Evolutionary conservation across 2,888 invertebrate species (phyloP).

Genomic region (Pseudoips prasinana): DNA sequence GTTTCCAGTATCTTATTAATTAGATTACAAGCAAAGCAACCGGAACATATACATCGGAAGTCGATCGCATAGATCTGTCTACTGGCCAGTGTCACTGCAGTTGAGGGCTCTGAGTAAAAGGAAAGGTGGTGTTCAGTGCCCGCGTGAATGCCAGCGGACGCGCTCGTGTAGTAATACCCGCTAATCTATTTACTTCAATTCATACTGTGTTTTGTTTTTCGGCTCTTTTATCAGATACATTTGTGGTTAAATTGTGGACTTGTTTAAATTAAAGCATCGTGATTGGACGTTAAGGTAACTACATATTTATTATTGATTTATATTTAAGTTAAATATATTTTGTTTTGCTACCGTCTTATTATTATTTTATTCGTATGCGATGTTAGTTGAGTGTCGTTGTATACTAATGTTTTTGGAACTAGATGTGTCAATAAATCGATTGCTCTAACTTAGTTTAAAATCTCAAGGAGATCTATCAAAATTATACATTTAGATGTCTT

Average conservation of each 20-base stretch:
- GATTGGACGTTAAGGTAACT: too few species aligned
- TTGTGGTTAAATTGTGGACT: too few species aligned
- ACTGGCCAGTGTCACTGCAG: slow-evolving; percentile 53
- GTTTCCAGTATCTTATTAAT: slow-evolving; percentile 2
- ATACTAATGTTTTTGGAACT: too few species aligned
- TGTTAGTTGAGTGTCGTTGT: too few species aligned
- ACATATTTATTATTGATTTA: too few species aligned
- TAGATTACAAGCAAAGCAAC: slow-evolving; percentile 42
- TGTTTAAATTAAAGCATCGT: too few species aligned
- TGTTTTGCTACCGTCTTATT: too few species aligned
- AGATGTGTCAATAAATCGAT: slow-evolving; percentile 10
- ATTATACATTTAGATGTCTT: slow-evolving; percentile 15
- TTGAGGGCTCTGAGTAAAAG: slow-evolving; percentile 63
- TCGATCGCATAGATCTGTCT: slow-evolving; percentile 32
- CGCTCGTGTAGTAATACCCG: slow-evolving; percentile 58
- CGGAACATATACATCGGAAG: slow-evolving; percentile 74
- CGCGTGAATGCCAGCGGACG: slow-evolving; percentile 58
- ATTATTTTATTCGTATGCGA: too few species aligned
- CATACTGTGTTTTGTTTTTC: slow-evolving; percentile 14
- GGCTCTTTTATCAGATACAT: too few species aligned
- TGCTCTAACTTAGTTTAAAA: slow-evolving; percentile 13
- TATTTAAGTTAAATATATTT: too few species aligned
- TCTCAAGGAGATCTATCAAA: slow-evolving; percentile 24
- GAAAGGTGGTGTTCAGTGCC: slow-evolving; percentile 60
- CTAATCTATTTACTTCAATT: slow-evolving; percentile 41